Evolutionary conservation across 2,797 vertebrate species (phyloP).

Genomic region (Pipistrellus pygmaeus): DNA sequence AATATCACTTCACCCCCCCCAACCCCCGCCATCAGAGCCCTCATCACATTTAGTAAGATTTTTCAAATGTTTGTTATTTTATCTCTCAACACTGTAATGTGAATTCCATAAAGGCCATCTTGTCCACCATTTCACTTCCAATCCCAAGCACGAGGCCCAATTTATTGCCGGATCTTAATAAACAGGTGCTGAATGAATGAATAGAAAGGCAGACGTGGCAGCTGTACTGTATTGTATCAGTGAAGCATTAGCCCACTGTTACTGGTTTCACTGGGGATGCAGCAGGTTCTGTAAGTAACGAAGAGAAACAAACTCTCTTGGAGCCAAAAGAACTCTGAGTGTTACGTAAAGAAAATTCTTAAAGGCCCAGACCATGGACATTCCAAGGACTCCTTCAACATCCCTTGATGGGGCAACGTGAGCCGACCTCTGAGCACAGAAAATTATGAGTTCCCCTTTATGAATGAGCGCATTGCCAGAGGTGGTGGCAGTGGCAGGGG

Average conservation of each 20-base stretch:
- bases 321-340: background rate
- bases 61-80: background rate
- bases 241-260: background rate
- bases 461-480: background rate
- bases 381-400: background rate
- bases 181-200: background rate
- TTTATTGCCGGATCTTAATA: slow-evolving; percentile 17
- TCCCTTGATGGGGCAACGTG: background rate
- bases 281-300: slow-evolving; percentile 12
- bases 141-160: background rate
- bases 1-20: background rate
- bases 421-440: background rate
- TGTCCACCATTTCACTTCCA: background rate
- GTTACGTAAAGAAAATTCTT: slow-evolving; percentile 19
- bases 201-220: background rate
- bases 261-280: background rate
- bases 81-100: background rate
- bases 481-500: background rate
- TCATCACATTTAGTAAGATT: background rate
- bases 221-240: slow-evolving; percentile 7
- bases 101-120: background rate
- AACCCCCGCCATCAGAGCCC: background rate
- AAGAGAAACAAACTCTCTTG: background rate
- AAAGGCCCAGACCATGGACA: background rate
- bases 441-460: background rate